A percentile compares a stretch with the other conserved stretches of the same genome.
Conservation (phyloP, 1,140 invertebrate species). For the Argopecten irradians region DNA sequence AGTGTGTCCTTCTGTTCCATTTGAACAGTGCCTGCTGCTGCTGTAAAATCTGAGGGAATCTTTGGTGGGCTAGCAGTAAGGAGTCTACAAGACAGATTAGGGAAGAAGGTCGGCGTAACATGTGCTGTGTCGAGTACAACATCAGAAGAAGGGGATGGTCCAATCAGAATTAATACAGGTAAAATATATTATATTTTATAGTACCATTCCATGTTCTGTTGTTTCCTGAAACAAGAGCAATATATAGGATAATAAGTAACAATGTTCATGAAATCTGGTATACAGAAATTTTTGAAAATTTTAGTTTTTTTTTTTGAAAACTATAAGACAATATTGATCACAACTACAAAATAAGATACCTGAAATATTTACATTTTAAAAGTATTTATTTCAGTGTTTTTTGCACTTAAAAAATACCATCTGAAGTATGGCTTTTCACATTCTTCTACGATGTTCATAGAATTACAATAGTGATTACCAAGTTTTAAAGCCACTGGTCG, state of each 20-base stretch:
- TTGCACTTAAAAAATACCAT: too few species aligned
- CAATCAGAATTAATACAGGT: conserved; percentile 27
- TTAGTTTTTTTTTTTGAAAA: neutral
- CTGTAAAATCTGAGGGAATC: conserved; percentile 44
- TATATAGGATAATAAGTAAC: neutral
- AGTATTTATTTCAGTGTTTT: too few species aligned
- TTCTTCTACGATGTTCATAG: too few species aligned
- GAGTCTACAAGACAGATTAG: conserved; percentile 55
- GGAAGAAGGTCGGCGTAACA: conserved; percentile 50
- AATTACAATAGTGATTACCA: too few species aligned
- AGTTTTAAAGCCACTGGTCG: too few species aligned
- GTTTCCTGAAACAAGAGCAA: neutral
- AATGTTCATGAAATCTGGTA: neutral
- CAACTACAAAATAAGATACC: neutral
- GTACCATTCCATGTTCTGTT: neutral
- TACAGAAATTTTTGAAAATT: neutral
- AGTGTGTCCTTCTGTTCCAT: neutral
- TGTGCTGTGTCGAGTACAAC: conserved; percentile 61
- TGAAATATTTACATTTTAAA: neutral
- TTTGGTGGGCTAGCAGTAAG: conserved; percentile 35
- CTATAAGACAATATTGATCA: neutral
- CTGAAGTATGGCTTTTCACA: too few species aligned
- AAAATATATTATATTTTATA: neutral
- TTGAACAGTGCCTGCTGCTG: conserved; percentile 16
- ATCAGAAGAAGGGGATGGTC: neutral